Percentiles rank a stretch among this genome's conserved stretches.
These are phyloP conservation scores for Drosophila takahashii DNA, from an alignment of 1,140 invertebrate genomes.

Conservation along the genomic window DNA sequence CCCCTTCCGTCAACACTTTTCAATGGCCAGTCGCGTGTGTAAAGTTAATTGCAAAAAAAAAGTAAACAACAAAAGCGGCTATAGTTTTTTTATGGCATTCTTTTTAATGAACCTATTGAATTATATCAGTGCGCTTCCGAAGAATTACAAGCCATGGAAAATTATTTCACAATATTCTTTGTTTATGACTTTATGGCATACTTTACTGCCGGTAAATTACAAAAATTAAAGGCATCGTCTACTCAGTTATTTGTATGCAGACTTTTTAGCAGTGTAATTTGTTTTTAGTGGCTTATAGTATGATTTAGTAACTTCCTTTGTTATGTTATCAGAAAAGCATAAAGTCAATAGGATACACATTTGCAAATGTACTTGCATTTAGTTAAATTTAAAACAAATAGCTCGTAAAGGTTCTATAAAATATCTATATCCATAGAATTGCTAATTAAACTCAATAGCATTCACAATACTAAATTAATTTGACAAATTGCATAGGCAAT, in stretches of 20 bases:
- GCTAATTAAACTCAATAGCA: slow-evolving; percentile 67
- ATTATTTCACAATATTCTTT: neutral
- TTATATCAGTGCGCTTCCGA: slow-evolving; percentile 3
- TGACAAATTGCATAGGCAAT: slow-evolving; percentile 56
- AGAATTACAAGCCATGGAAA: neutral
- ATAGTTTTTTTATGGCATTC: slow-evolving; percentile 5
- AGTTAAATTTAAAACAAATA: slow-evolving; percentile 22
- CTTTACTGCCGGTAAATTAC: neutral
- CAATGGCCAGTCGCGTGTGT: slow-evolving; percentile 33
- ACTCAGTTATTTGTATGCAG: no score
- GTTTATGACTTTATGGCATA: slow-evolving; percentile 1
- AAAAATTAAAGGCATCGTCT: neutral
- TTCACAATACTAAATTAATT: slow-evolving; percentile 64
- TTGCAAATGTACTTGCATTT: slow-evolving; percentile 1
- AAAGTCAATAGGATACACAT: neutral
- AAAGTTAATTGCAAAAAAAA: slow-evolving; percentile 60
- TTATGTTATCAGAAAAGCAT: neutral
- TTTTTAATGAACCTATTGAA: slow-evolving; percentile 18
- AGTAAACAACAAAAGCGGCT: slow-evolving; percentile 29
- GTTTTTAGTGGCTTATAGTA: neutral
- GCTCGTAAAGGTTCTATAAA: slow-evolving; percentile 19
- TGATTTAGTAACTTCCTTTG: neutral
- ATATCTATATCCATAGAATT: slow-evolving; percentile 55
- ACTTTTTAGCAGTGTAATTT: neutral
- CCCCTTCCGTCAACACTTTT: neutral